Conservation (phyloP, 2,113 vertebrate species). For the Podarcis cretensis region DNA sequence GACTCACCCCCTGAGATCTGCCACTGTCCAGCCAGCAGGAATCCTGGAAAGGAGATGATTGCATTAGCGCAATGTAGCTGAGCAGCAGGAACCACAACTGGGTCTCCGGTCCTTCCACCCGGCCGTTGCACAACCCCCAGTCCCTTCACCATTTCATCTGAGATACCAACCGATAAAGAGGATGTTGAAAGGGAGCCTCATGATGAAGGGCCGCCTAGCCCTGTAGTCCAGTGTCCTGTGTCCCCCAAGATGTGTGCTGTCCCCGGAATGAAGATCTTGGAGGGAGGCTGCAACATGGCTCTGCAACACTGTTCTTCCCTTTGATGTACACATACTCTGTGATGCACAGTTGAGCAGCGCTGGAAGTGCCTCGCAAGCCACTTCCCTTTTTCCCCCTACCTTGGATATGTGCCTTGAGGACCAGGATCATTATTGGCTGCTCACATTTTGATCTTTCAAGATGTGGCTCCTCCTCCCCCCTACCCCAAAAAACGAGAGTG, state of each 20-base stretch:
- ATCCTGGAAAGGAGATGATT: background rate
- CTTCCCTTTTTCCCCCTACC: background rate
- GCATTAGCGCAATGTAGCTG: background rate
- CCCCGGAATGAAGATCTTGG: background rate
- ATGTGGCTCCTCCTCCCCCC: too few relatives aligned
- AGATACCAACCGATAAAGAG: constrained; percentile 4
- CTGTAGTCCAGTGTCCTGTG: background rate
- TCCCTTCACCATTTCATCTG: background rate
- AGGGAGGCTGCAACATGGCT: background rate
- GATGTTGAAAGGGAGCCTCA: background rate
- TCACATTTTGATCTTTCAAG: too few relatives aligned
- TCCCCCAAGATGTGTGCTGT: background rate
- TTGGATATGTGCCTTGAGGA: too few relatives aligned
- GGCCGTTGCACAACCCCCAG: background rate
- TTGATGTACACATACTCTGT: background rate
- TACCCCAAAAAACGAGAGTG: too few relatives aligned
- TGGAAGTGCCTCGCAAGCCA: background rate
- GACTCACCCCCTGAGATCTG: background rate
- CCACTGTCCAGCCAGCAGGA: background rate
- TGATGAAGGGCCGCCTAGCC: background rate
- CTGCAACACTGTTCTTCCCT: background rate
- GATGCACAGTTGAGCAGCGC: background rate
- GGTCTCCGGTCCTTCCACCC: background rate
- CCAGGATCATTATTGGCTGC: too few relatives aligned
- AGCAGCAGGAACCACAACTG: too few relatives aligned